These are phyloP conservation scores for Marmota flaviventris DNA, from an alignment of 2,113 vertebrate species.

Conservation along the genomic window DNA sequence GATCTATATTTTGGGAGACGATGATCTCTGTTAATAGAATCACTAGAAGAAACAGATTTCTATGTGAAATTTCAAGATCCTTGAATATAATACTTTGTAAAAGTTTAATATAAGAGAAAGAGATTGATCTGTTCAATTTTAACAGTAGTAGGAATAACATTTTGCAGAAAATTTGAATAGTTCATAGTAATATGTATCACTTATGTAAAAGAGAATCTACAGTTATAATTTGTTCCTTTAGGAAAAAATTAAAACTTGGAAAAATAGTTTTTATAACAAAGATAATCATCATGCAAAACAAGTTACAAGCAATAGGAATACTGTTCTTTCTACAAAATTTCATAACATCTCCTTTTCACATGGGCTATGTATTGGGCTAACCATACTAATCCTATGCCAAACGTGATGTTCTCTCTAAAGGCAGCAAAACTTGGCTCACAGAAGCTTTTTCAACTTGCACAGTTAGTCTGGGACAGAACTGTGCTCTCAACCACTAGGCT, in stretches of 20 bases:
- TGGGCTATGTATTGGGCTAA: not conserved
- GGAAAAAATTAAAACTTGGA: not conserved
- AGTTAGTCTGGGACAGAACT: not conserved
- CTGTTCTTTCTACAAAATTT: not conserved
- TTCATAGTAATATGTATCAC: not conserved
- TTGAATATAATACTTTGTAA: constrained; percentile 5
- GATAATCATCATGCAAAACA: constrained; percentile 11
- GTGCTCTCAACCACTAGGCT: not conserved
- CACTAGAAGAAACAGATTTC: not conserved
- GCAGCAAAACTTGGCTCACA: not conserved
- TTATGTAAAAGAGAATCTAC: not conserved
- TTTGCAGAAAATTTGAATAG: not conserved
- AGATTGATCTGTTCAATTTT: constrained; percentile 6
- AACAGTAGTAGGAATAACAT: not conserved
- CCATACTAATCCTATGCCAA: not conserved
- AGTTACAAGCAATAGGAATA: not conserved
- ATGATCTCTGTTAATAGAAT: not conserved
- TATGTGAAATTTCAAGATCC: not conserved
- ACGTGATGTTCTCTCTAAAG: not conserved
- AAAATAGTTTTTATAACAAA: constrained; percentile 36
- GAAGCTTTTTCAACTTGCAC: not conserved
- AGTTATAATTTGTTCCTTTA: not conserved
- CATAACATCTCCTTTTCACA: not conserved
- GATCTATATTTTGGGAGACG: not conserved
- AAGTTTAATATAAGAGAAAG: not conserved